phyloP scores from a whole-genome alignment of 2,113 vertebrate genomes.

The Oncorhynchus tshawytscha region DNA sequence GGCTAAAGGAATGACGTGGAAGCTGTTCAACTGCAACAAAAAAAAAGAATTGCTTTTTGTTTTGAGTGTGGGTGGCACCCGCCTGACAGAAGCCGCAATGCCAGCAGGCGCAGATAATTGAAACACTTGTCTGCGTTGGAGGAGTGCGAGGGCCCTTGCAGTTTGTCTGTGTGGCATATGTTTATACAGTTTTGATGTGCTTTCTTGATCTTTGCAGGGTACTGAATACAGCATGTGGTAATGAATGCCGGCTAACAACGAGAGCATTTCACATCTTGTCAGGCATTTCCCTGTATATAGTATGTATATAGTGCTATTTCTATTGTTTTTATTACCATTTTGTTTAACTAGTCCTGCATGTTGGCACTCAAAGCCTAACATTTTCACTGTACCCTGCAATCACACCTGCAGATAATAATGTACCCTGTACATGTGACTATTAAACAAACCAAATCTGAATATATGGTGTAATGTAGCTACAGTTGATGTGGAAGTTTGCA shows the following conservation, averaged over 20 bases:
- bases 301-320: not conserved
- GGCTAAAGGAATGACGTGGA: conserved; percentile 13
- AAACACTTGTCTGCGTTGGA: conserved; percentile 20
- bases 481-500: not conserved
- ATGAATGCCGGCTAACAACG: conserved; percentile 17
- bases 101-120: conserved; percentile 6
- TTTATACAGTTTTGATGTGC: conserved; percentile 32
- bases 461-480: not conserved
- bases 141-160: conserved; percentile 12
- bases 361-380: no score
- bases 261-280: conserved; percentile 21
- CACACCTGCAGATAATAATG: no score
- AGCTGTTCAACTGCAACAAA: conserved; percentile 23
- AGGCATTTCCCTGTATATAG: conserved; percentile 2
- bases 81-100: conserved; percentile 4
- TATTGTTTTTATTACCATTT: no score
- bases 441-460: not conserved
- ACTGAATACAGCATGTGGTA: conserved; percentile 6
- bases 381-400: no score
- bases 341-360: no score
- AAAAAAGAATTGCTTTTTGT: conserved; percentile 27
- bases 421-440: no score
- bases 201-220: conserved; percentile 22
- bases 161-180: conserved; percentile 26
- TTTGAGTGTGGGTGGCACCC: not conserved